Percentiles rank a stretch among this genome's conserved stretches.
Conservation (phyloP, 2,888 invertebrate genomes). For the Chrysolina oricalcia region DNA sequence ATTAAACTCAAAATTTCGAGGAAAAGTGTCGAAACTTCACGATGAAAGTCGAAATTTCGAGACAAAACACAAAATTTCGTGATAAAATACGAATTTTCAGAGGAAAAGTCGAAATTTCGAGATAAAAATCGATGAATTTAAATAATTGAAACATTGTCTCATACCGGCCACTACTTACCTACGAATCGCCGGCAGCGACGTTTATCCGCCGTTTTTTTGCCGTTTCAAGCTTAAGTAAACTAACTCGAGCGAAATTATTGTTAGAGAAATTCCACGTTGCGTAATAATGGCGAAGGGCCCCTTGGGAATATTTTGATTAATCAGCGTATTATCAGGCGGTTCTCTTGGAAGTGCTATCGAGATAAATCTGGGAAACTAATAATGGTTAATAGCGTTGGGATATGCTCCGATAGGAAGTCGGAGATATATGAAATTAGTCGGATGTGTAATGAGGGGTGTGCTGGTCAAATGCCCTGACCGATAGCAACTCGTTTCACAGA, state of each 20-base stretch:
- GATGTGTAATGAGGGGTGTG: not conserved
- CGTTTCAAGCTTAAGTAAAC: constrained; percentile 25
- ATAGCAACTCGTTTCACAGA: not conserved
- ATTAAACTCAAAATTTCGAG: no score
- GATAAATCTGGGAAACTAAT: constrained; percentile 37
- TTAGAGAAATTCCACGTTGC: constrained; percentile 25
- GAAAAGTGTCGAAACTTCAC: no score
- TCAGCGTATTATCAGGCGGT: constrained; percentile 31
- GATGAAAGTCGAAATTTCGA: no score
- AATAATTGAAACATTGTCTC: constrained; percentile 48
- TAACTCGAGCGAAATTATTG: constrained; percentile 24
- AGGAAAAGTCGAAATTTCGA: no score
- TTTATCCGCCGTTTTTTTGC: constrained; percentile 20
- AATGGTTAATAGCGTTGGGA: not conserved
- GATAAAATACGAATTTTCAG: no score
- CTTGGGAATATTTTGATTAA: constrained; percentile 41
- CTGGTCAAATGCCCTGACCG: not conserved
- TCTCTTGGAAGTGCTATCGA: constrained; percentile 35
- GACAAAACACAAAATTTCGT: no score
- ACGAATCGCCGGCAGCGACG: constrained; percentile 11
- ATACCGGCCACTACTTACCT: constrained; percentile 16
- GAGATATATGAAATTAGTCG: not conserved
- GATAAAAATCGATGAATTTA: no score
- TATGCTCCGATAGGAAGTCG: constrained; percentile 2
- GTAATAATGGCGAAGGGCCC: constrained; percentile 25